These are phyloP conservation scores for Chymomyza fuscimana DNA, from an alignment of 2,888 invertebrate species.

Conservation along the genomic window DNA sequence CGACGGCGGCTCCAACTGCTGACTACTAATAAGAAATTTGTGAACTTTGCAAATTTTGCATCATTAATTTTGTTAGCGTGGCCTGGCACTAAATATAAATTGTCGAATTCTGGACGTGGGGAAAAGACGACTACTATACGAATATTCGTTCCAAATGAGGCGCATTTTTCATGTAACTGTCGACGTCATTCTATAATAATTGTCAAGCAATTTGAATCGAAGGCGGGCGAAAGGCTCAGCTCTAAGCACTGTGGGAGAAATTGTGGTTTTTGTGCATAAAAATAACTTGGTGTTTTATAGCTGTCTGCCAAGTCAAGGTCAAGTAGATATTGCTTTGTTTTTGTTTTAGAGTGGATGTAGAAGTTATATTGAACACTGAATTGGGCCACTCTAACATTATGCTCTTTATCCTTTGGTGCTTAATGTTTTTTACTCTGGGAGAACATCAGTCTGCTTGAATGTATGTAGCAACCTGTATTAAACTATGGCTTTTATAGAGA, in stretches of 20 bases:
- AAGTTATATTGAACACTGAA: too few species aligned
- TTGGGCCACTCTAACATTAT: too few species aligned
- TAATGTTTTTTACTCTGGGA: too few species aligned
- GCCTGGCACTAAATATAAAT: conserved; percentile 48
- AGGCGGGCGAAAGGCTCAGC: conserved; percentile 34
- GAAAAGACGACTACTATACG: not conserved
- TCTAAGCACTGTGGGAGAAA: not conserved
- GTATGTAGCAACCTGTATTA: too few species aligned
- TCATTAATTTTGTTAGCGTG: conserved; percentile 64
- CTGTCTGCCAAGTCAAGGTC: too few species aligned
- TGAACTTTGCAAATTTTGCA: conserved; percentile 74
- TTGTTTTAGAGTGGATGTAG: too few species aligned
- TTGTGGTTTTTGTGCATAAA: not conserved
- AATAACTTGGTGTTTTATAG: not conserved
- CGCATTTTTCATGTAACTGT: conserved; percentile 53
- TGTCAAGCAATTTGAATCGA: conserved; percentile 77
- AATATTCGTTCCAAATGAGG: conserved; percentile 4
- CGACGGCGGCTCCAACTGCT: conserved; percentile 13
- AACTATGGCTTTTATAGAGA: too few species aligned
- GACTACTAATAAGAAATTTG: conserved; percentile 72
- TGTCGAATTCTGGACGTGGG: conserved; percentile 46
- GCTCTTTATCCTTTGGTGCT: too few species aligned
- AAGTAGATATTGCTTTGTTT: too few species aligned
- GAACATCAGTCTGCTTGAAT: too few species aligned
- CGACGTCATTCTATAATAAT: conserved; percentile 74